Base-by-base conservation (phyloP, 2,797 vertebrate species). In the Pipistrellus pipistrellus region DNA sequence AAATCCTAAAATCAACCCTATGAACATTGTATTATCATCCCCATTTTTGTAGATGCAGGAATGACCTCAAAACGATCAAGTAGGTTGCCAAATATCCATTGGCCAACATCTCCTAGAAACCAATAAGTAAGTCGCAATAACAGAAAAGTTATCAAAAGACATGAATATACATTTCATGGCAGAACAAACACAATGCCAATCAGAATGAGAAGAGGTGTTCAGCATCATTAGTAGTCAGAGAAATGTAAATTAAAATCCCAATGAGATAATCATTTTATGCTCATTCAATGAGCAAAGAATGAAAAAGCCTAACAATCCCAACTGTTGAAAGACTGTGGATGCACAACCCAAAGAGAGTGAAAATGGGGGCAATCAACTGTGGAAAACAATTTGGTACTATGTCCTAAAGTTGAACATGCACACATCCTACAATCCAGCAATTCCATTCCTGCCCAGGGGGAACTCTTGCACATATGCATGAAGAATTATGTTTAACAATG, bases 101-200 rank as follows among this genome's bases (percentile, higher is more conserved):
- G 25, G 15, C 13, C 30, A 21, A 62, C 8, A 62, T 69, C 55
- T 85, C 20, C 44, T 91, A 69, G 18, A 83, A 93, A 75, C 23
- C 14, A 93, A 10, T n/a, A 57, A 62, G 46, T 41, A 88, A 89
- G 78, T 57, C 27, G 93, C 59, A 91, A 69, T 35, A n/a, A 77
- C 3, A 64, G 30, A 91, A 82, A 92, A 80, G 18, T 4, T 11
- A 85, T 44, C 83, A 53, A 94, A 82, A 75, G 44, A 53, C 5
- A n/a, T 3, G 12, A 90, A 57, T 13, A 64, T 21, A 72, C 23
- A 69, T 69, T 68, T 91, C 17, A 32, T 18, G 75, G 27, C 27
- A 10, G 53, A 76, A 46, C 66, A 91, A 85, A 46, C 4, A 13
- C 4, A 30, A 12, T 18, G 14, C 18, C 55, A 15, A 11, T 5